Evolutionary conservation across 2,888 invertebrate genomes (phyloP), one percentile per base, ranked within the genome.

Genomic region (Ditula angustiorana): DNA sequence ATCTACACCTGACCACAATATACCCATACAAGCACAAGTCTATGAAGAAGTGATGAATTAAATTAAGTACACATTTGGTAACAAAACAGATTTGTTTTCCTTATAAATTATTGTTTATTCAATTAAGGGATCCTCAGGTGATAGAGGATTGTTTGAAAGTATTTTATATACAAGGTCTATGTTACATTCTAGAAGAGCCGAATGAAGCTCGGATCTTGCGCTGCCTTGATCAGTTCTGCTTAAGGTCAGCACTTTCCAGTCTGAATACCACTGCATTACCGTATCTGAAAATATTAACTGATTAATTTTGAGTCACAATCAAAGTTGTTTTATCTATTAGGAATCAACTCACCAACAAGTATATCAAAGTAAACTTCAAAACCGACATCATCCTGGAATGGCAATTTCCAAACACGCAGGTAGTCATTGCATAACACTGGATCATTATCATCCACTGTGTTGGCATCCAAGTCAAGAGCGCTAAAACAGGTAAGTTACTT

Each of bases 341-440:
- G 16, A 5, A 19, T 10, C 8, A 19, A 24, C 82, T 71, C 76
- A 90, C 92, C 90, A 35, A 83, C 75, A 69, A 91, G 74, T 67
- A 87, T 83, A 23, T 85, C 70, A 69, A 88, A 90, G 68, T 79
- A 73, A 50, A 79, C 74, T 56, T 85, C 78, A 52, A n/a, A n/a
- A n/a, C n/a, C n/a, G n/a, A 68, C 71, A 16, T 73, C 65, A 64
- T 76, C 75, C 10, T 81, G 81, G 2, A 72, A 71, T 24, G 71
- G 28, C 33, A 73, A 73, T 69, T 82, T 82, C 72, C 78, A 82
- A 67, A 87, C 80, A 35, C 74, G 73, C 60, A 79, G 67, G 72
- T 92, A 92, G 10, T 90, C 89, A 66, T 85, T 77, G 71, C 92
- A 91, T 23, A 92, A 69, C 16, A 81, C 58, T 61, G 81, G 77